These are phyloP conservation scores for Rhinolophus sinicus DNA, from an alignment of 2,113 vertebrate genomes.

Conservation along the genomic window DNA sequence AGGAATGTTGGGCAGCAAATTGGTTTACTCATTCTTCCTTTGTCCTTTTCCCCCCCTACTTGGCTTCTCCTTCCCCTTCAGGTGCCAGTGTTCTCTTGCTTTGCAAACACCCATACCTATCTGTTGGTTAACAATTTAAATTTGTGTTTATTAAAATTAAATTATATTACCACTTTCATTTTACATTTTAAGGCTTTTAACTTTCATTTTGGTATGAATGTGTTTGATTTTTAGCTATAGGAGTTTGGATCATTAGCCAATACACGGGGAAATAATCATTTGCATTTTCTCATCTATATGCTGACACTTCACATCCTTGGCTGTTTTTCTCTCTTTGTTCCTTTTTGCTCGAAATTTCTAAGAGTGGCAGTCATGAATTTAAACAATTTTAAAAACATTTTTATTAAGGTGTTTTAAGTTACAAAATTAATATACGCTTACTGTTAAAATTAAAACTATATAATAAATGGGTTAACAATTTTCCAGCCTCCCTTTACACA, in stretches of 20 bases:
- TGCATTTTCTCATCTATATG: slow-evolving; percentile 24
- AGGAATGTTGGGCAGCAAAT: slow-evolving; percentile 21
- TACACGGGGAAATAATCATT: background rate
- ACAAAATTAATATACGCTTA: background rate
- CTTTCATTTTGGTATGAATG: slow-evolving; percentile 13
- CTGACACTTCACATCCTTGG: background rate
- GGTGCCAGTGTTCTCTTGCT: background rate
- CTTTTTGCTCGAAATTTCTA: slow-evolving; percentile 20
- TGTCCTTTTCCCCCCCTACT: background rate
- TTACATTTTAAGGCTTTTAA: background rate
- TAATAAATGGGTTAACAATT: background rate
- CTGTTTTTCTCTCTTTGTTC: background rate
- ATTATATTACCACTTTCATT: background rate
- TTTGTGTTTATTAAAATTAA: slow-evolving; percentile 29
- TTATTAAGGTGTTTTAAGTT: background rate
- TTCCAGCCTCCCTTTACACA: background rate
- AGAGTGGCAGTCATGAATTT: background rate
- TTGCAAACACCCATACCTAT: background rate
- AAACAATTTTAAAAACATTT: background rate
- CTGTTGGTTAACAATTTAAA: background rate
- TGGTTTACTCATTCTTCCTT: slow-evolving; percentile 39
- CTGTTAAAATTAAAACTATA: background rate
- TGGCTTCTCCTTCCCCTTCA: background rate
- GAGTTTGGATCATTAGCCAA: slow-evolving; percentile 37
- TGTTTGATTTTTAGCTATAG: background rate